Percentiles rank a stretch among this genome's conserved stretches.
These are phyloP conservation scores for Sarcophaga peregrina DNA, from an alignment of 1,140 invertebrate genomes.

Conservation along the genomic window DNA sequence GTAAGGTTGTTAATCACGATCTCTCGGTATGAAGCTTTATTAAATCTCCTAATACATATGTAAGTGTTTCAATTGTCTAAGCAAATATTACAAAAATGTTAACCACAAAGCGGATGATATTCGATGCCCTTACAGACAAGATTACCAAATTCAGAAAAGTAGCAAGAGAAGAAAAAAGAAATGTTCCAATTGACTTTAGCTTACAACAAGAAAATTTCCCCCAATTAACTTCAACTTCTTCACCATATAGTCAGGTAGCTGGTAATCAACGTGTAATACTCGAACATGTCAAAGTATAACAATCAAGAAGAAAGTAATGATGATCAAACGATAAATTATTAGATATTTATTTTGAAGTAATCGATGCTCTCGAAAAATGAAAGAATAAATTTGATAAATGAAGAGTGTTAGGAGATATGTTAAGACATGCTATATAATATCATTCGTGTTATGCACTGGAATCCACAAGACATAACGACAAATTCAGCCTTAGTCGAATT, in stretches of 20 bases:
- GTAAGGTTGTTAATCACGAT: no score
- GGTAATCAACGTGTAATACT: background rate
- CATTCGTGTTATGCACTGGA: slow-evolving; percentile 24
- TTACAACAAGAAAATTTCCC: background rate
- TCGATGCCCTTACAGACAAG: slow-evolving; percentile 1
- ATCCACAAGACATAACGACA: slow-evolving; percentile 28
- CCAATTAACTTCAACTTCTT: background rate
- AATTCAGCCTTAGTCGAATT: background rate
- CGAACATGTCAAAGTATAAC: background rate
- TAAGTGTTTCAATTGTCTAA: no score
- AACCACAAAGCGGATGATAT: slow-evolving; percentile 10
- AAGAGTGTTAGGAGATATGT: background rate
- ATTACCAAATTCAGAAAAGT: background rate
- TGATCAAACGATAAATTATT: slow-evolving; percentile 22
- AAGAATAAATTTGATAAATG: slow-evolving; percentile 4
- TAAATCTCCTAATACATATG: no score
- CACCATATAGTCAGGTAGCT: background rate
- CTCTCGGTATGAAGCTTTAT: no score
- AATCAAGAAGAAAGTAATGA: background rate
- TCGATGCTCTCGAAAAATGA: slow-evolving; percentile 31
- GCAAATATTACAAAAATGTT: no score
- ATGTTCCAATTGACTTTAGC: background rate
- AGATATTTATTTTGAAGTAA: slow-evolving; percentile 20
- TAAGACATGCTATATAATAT: slow-evolving; percentile 10
- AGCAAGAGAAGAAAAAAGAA: background rate